phyloP scores from a whole-genome alignment of 2,888 invertebrate genomes.

The Drosophila birchii region DNA sequence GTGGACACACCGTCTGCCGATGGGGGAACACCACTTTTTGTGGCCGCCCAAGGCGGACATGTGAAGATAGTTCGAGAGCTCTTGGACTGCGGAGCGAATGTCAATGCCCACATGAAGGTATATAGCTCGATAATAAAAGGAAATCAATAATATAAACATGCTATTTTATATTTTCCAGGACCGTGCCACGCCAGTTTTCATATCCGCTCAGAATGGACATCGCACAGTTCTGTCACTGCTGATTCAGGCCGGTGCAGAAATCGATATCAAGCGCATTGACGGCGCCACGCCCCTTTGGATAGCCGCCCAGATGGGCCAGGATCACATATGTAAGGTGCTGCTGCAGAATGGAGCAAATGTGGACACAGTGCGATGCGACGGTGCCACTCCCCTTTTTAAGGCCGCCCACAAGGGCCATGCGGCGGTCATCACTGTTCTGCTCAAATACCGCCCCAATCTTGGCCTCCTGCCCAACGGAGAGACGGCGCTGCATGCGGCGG shows the following conservation, averaged over 20 bases:
- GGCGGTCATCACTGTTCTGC: constrained; percentile 92
- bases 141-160: background rate
- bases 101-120: constrained; percentile 94
- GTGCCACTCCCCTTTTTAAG: constrained; percentile 97
- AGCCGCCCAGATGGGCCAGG: constrained; percentile 97
- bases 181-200: constrained; percentile 95
- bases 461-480: constrained; percentile 95
- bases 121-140: constrained; percentile 39
- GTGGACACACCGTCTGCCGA: constrained; percentile 93
- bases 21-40: constrained; percentile 97
- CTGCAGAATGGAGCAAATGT: constrained; percentile 91
- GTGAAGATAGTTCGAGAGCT: constrained; percentile 94
- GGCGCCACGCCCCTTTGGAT: constrained; percentile 97
- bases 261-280: constrained; percentile 91
- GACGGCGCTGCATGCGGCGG: constrained; percentile 95
- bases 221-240: constrained; percentile 91
- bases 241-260: constrained; percentile 89
- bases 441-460: constrained; percentile 92
- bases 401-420: constrained; percentile 97
- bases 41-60: constrained; percentile 96
- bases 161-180: constrained; percentile 87
- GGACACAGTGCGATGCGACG: constrained; percentile 93
- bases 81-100: constrained; percentile 91
- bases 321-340: constrained; percentile 91
- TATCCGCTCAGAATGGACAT: constrained; percentile 97